A percentile compares a stretch with the other conserved stretches of the same genome.
Evolutionary conservation across 2,797 vertebrate species (phyloP).

Genomic region (Epinephelus malabaricus): DNA sequence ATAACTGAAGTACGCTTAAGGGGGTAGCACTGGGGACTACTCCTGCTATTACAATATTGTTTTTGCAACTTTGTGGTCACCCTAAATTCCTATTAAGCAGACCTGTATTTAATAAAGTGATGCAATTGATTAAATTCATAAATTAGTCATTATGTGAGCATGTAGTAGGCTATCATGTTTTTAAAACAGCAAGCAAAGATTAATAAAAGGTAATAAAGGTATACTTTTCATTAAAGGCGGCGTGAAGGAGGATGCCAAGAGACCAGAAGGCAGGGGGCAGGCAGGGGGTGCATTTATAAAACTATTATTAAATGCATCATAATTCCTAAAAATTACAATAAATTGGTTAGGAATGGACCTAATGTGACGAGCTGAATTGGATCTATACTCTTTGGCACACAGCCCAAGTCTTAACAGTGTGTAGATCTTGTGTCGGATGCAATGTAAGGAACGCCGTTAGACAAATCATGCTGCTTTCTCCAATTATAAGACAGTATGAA

Average conservation of each 20-base stretch:
- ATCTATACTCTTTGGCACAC: conserved; percentile 32
- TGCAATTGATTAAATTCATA: conserved; percentile 7
- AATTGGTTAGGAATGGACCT: conserved; percentile 30
- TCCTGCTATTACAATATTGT: not conserved
- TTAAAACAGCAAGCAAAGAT: not conserved
- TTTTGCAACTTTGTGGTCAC: not conserved
- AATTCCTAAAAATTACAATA: conserved; percentile 37
- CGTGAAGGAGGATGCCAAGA: conserved; percentile 24
- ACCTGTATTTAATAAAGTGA: conserved; percentile 7
- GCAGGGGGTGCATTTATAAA: conserved; percentile 30
- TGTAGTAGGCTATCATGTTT: not conserved
- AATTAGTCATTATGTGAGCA: not conserved
- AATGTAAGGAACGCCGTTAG: conserved; percentile 32
- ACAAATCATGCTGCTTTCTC: conserved; percentile 40
- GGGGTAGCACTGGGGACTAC: not conserved
- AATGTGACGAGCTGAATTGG: conserved; percentile 29
- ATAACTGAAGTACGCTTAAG: too few species aligned
- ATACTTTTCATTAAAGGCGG: not conserved
- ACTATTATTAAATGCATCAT: conserved; percentile 34
- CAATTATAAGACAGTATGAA: conserved; percentile 37
- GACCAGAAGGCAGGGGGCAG: conserved; percentile 28
- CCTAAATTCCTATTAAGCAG: not conserved
- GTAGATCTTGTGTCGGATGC: conserved; percentile 21
- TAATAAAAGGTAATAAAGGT: conserved; percentile 1
- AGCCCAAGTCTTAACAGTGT: conserved; percentile 41